Evolutionary conservation across 2,888 invertebrate species (phyloP), one percentile per base, ranked within the genome.

Genomic region (Timema podura): DNA sequence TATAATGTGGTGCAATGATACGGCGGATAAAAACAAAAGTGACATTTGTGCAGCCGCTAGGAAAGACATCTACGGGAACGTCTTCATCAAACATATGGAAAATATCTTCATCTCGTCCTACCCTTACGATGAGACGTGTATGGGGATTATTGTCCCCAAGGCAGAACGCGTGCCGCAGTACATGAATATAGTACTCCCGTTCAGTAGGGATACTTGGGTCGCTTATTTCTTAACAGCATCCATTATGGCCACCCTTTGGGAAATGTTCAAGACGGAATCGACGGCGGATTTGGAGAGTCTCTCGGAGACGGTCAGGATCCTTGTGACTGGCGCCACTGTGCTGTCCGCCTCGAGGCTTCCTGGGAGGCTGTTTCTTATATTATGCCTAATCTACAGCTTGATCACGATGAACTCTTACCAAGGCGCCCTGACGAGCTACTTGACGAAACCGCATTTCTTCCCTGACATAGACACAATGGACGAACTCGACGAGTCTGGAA

Each of bases 181-280:
- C 61, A 61, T 61, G 61, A 61, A 61, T 45, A 61, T 61, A 10
- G 16, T 61, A 10, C 61, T 61, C 9, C 61, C 61, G 6, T 61
- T 61, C 30, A 44, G 44, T 15, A 30, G 30, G 30, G 16, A 61
- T 10, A 9, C 45, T 30, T 61, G 61, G 61, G 2, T 15, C 16
- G 45, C 16, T 7, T 61, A 9, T 15, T 30, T 61, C 44, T 61
- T 30, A 11, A 15, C 61, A 16, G 13, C 45, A 5, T 45, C 16
- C 45, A 3, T 8, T 15, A 30, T 61, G 30, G 16, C 45, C 13
- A 16, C 45, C 45, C 61, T 61, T 61, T 61, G 61, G 61, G 45
- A 61, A 61, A 45, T 61, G 45, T 6, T 61, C 13, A 61, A 61
- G 30, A 5, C 45, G 16, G 30, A 61, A 9, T 9, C 61, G 13